Evolutionary conservation across 1,140 invertebrate genomes (phyloP).

Genomic region (Drosophila tani): DNA sequence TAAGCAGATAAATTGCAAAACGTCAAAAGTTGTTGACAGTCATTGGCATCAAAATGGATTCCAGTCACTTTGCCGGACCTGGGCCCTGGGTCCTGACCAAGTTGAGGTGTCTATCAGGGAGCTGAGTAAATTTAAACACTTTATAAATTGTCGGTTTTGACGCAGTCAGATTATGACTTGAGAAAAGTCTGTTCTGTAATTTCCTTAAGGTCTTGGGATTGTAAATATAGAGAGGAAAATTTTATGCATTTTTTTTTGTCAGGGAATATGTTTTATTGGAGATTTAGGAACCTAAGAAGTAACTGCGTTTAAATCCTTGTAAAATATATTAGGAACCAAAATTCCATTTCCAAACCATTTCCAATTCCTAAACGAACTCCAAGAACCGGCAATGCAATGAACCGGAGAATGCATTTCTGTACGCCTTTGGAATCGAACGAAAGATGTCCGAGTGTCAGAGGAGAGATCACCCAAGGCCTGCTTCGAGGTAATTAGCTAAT

Average conservation of each 20-base stretch:
- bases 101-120: conserved; percentile 52
- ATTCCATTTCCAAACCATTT: conserved; percentile 1
- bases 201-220: not conserved
- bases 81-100: not conserved
- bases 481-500: conserved; percentile 35
- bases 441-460: not conserved
- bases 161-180: conserved; percentile 14
- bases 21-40: conserved; percentile 70
- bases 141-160: conserved; percentile 28
- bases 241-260: not conserved
- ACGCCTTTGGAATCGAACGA: not conserved
- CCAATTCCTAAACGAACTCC: not conserved
- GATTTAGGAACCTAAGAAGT: no score
- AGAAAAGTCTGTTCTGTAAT: conserved; percentile 2
- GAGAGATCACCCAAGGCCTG: not conserved
- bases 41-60: conserved; percentile 73
- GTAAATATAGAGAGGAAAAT: not conserved
- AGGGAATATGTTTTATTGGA: no score
- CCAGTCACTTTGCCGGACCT: conserved; percentile 42
- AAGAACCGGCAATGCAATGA: conserved; percentile 18
- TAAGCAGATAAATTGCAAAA: conserved; percentile 82
- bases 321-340: no score
- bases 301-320: no score
- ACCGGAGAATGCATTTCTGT: conserved; percentile 15
- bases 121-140: conserved; percentile 50